Percentiles rank a stretch among this genome's conserved stretches.
Evolutionary conservation across 1,140 invertebrate genomes (phyloP).

Genomic region (Scylla paramamosain): DNA sequence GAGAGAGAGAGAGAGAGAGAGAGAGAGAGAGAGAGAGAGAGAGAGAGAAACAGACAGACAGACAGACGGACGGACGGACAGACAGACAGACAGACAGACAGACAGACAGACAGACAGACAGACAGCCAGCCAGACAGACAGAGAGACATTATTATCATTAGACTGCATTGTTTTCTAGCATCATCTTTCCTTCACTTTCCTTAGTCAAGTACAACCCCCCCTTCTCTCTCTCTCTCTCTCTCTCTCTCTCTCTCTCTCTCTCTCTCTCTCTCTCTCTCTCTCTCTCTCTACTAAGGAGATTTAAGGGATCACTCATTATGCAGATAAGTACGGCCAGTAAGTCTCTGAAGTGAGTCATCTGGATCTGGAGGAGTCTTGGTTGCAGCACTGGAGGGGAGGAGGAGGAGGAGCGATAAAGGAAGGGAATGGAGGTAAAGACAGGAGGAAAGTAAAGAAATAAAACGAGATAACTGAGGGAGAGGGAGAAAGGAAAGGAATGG

Average conservation of each 20-base stretch:
- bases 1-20: slow-evolving; percentile 27
- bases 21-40: background rate
- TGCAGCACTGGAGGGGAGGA: too few species aligned
- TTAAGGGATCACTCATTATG: too few species aligned
- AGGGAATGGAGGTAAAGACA: background rate
- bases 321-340: too few species aligned
- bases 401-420: background rate
- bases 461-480: background rate
- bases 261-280: background rate
- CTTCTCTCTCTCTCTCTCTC: too few species aligned
- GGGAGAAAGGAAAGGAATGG: background rate
- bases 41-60: too few species aligned
- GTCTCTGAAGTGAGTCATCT: too few species aligned
- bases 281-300: background rate
- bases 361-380: too few species aligned
- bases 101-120: background rate
- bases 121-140: background rate
- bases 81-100: background rate
- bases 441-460: background rate
- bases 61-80: too few species aligned
- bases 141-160: background rate
- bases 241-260: background rate
- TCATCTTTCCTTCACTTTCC: too few species aligned
- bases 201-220: too few species aligned
- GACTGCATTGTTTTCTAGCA: too few species aligned